These are phyloP conservation scores for Sturnira hondurensis DNA, from an alignment of 2,113 vertebrate genomes.

Conservation along the genomic window DNA sequence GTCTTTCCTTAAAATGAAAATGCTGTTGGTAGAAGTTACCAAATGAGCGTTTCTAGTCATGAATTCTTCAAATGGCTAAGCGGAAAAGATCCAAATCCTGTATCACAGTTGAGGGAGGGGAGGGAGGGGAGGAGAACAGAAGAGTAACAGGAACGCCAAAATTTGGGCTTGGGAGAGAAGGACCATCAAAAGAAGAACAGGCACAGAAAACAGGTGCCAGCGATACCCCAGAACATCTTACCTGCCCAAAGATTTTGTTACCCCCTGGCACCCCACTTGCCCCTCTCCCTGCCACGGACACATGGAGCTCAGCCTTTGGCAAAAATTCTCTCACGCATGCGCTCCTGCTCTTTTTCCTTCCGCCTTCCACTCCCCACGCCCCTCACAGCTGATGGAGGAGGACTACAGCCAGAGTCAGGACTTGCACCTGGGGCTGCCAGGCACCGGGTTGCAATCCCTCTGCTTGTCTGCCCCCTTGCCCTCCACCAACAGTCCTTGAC, in stretches of 20 bases:
- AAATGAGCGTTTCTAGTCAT: neutral
- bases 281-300: neutral
- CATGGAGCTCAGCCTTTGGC: neutral
- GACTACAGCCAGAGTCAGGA: neutral
- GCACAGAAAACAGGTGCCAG: neutral
- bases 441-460: neutral
- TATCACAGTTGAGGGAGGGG: neutral
- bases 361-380: too few relatives aligned
- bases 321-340: neutral
- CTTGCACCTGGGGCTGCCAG: neutral
- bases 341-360: neutral
- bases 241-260: neutral
- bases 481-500: neutral
- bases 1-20: neutral
- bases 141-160: neutral
- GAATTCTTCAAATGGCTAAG: neutral
- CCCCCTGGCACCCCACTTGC: neutral
- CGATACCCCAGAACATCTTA: neutral
- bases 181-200: neutral
- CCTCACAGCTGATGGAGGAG: neutral
- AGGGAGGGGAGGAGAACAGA: neutral
- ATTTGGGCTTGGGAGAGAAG: neutral
- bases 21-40: neutral
- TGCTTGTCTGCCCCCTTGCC: neutral
- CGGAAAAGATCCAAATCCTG: neutral